These are phyloP conservation scores for Enteromius unitaeniatus DNA, from an alignment of 2,797 vertebrate species.

Conservation along the genomic window DNA sequence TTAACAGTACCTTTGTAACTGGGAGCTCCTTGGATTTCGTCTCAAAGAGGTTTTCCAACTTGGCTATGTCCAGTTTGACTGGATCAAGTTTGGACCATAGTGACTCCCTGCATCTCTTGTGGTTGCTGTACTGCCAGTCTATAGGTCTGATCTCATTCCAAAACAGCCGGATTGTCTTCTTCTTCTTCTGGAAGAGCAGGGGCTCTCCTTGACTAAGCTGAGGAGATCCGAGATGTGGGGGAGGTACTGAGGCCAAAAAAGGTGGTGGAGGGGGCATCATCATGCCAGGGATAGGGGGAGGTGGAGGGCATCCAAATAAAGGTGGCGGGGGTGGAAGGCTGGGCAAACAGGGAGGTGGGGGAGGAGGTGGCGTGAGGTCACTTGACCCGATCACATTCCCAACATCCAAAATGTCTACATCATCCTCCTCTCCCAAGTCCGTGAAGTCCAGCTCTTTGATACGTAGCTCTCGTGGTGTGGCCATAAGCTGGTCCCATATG, in stretches of 20 bases:
- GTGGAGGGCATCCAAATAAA: conserved; percentile 85
- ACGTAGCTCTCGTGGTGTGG: conserved; percentile 88
- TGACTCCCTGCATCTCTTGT: conserved; percentile 89
- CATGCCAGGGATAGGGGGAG: conserved; percentile 84
- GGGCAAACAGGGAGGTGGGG: conserved; percentile 80
- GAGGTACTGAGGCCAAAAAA: conserved; percentile 81
- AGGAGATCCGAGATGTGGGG: conserved; percentile 84
- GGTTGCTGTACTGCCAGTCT: conserved; percentile 91
- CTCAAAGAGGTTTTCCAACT: conserved; percentile 97
- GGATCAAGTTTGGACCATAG: conserved; percentile 97
- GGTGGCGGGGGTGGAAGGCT: conserved; percentile 88
- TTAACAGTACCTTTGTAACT: conserved; percentile 88
- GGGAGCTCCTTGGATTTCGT: conserved; percentile 97
- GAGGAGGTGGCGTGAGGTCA: conserved; percentile 83
- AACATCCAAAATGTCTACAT: conserved; percentile 89
- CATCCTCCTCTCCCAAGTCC: conserved; percentile 92
- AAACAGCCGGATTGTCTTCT: conserved; percentile 98
- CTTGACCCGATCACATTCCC: conserved; percentile 79
- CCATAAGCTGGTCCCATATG: conserved; percentile 98
- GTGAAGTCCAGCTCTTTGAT: conserved; percentile 99
- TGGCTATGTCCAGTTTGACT: conserved; percentile 93
- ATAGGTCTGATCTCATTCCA: conserved; percentile 96
- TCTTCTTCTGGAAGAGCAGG: conserved; percentile 95
- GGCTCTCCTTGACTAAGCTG: conserved; percentile 85
- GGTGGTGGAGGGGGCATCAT: conserved; percentile 90